A percentile compares a stretch with the other conserved stretches of the same genome.
phyloP scores from a whole-genome alignment of 2,113 vertebrate genomes.

The Oncorhynchus masou region DNA sequence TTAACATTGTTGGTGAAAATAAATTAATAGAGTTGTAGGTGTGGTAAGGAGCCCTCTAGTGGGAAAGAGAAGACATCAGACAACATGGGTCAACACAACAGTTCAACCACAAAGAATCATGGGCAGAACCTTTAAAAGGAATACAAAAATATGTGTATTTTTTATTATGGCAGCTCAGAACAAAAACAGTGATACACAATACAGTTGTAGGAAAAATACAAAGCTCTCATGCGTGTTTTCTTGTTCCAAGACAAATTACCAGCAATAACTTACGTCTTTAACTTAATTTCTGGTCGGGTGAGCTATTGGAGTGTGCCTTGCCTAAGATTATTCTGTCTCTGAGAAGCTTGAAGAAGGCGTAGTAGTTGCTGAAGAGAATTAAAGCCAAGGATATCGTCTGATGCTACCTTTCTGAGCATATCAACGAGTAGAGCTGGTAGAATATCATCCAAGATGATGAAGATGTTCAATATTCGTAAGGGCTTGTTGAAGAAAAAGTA shows the following conservation, averaged over 20 bases:
- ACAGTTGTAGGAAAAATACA: slow-evolving; percentile 95
- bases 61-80: neutral
- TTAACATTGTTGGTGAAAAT: neutral
- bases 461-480: slow-evolving; percentile 94
- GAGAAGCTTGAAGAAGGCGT: slow-evolving; percentile 96
- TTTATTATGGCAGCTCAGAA: slow-evolving; percentile 90
- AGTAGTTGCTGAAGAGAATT: slow-evolving; percentile 99
- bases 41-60: neutral
- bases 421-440: slow-evolving; percentile 95
- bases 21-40: neutral
- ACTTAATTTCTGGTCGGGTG: slow-evolving; percentile 88
- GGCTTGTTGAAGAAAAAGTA: slow-evolving; percentile 99
- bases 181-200: slow-evolving; percentile 81
- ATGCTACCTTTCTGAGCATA: slow-evolving; percentile 97
- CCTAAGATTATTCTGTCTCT: slow-evolving; percentile 95
- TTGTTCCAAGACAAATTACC: slow-evolving; percentile 44
- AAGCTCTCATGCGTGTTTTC: slow-evolving; percentile 78
- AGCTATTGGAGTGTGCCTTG: slow-evolving; percentile 88
- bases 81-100: neutral
- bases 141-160: slow-evolving; percentile 96
- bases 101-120: slow-evolving; percentile 32
- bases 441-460: slow-evolving; percentile 94
- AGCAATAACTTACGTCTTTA: slow-evolving; percentile 61
- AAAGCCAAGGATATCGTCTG: slow-evolving; percentile 95
- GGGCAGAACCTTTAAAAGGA: slow-evolving; percentile 59